A percentile compares a stretch with the other conserved stretches of the same genome.
Evolutionary conservation across 2,888 invertebrate species (phyloP).

Genomic region (Maniola hyperantus): DNA sequence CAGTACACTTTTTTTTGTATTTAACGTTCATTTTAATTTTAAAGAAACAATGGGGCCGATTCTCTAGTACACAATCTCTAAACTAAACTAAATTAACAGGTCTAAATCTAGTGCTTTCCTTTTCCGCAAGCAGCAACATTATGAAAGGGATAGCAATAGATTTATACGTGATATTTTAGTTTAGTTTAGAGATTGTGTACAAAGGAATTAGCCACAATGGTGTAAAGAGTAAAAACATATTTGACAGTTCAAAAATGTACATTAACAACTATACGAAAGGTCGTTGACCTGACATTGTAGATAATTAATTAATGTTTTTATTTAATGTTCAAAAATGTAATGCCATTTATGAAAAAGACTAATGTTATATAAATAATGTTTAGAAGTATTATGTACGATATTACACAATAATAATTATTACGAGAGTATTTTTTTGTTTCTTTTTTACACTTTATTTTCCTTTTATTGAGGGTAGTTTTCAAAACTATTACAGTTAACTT

Average conservation of each 20-base stretch:
- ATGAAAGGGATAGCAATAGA: too few species aligned
- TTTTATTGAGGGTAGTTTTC: constrained; percentile 41
- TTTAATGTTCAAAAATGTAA: constrained; percentile 78
- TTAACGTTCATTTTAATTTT: background rate
- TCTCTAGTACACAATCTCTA: too few species aligned
- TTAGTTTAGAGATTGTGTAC: too few species aligned
- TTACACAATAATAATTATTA: constrained; percentile 58
- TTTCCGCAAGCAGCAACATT: too few species aligned
- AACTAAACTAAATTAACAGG: too few species aligned
- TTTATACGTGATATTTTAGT: too few species aligned
- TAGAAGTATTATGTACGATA: constrained; percentile 51
- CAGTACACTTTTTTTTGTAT: background rate
- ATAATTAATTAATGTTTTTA: constrained; percentile 48
- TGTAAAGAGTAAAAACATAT: constrained; percentile 25
- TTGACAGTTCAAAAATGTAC: constrained; percentile 30
- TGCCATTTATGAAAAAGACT: constrained; percentile 80
- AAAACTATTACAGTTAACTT: background rate
- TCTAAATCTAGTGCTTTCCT: too few species aligned
- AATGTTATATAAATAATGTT: constrained; percentile 66
- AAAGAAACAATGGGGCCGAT: background rate
- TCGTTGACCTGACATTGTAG: constrained; percentile 44
- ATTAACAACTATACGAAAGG: constrained; percentile 1
- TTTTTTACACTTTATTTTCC: constrained; percentile 45
- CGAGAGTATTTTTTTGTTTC: constrained; percentile 48
- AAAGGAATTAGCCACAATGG: too few species aligned